These are phyloP conservation scores for Holacanthella duospinosa DNA, from an alignment of 2,888 invertebrate genomes.

Conservation along the genomic window DNA sequence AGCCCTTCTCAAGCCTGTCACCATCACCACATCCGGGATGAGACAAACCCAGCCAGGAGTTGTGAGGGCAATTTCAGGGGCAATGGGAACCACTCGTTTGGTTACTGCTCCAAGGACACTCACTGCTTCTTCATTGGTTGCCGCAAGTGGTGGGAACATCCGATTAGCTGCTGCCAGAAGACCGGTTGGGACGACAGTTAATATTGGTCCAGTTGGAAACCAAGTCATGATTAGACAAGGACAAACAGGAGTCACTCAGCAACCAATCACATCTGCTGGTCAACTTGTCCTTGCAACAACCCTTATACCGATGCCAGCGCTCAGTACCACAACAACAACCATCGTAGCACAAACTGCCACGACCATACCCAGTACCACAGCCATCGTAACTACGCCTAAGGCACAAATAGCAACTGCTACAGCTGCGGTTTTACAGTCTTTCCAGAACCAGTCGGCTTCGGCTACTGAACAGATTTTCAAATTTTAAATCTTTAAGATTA, in stretches of 20 bases:
- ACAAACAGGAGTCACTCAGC: not conserved
- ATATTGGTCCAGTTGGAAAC: not conserved
- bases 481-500: no score
- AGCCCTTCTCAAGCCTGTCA: constrained; percentile 20
- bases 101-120: constrained; percentile 2
- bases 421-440: no score
- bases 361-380: not conserved
- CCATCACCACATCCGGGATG: constrained; percentile 22
- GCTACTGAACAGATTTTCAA: no score
- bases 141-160: not conserved
- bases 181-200: not conserved
- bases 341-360: not conserved
- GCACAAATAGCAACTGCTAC: no score
- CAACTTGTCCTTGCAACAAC: constrained; percentile 6
- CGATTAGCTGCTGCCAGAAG: not conserved
- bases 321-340: constrained; percentile 6
- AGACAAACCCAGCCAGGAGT: constrained; percentile 15
- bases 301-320: no score
- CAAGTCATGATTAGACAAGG: not conserved
- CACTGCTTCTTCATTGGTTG: not conserved
- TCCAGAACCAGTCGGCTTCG: no score
- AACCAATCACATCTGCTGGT: not conserved
- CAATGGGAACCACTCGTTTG: not conserved
- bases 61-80: constrained; percentile 1
- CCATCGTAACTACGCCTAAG: not conserved